A percentile compares a stretch with the other conserved stretches of the same genome.
Conservation (phyloP, 2,113 vertebrate genomes). For the Prunella himalayana region DNA sequence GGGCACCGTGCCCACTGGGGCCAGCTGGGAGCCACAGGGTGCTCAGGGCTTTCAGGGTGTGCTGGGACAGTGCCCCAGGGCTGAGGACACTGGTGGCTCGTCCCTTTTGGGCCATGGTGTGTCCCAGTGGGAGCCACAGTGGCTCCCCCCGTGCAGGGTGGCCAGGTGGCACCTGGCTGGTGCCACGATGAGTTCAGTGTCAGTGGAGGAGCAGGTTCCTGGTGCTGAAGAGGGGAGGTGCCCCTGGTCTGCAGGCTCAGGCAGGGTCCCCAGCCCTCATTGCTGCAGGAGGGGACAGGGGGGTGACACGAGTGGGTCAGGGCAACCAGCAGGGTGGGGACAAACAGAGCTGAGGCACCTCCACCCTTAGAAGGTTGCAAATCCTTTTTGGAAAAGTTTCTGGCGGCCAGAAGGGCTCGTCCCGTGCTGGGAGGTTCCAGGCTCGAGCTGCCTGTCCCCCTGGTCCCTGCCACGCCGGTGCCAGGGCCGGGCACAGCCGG, state of each 20-base stretch:
- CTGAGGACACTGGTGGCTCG: fast-evolving
- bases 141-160: fast-evolving
- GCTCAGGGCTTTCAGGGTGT: not conserved
- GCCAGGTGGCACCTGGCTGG: not conserved
- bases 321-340: not conserved
- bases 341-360: not conserved
- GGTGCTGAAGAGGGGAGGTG: not conserved
- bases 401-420: not conserved
- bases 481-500: no score
- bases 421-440: not conserved
- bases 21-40: not conserved
- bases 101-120: fast-evolving
- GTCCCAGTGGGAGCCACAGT: not conserved
- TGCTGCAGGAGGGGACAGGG: not conserved
- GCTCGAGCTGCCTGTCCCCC: not conserved
- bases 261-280: not conserved
- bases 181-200: fast-evolving
- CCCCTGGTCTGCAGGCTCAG: not conserved
- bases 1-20: fast-evolving
- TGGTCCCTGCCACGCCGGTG: no score
- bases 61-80: fast-evolving
- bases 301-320: not conserved
- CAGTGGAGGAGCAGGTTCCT: not conserved
- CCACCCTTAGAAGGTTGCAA: fast-evolving
- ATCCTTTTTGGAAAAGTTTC: not conserved